phyloP scores from a whole-genome alignment of 1,140 invertebrate species.

The Diachasmimorpha longicaudata region DNA sequence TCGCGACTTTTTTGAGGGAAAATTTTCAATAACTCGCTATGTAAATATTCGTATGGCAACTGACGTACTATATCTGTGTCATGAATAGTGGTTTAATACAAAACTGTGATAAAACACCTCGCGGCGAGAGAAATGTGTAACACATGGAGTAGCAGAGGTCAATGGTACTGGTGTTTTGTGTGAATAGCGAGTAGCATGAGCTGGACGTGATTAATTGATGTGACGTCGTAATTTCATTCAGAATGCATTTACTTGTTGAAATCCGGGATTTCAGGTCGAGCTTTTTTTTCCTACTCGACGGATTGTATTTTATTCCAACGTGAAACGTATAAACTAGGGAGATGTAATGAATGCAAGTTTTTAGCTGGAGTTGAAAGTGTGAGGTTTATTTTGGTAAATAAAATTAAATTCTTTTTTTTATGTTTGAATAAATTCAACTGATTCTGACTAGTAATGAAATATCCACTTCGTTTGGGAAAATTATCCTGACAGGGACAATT shows the following conservation, averaged over 20 bases:
- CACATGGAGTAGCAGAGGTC: not conserved
- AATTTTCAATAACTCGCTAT: not conserved
- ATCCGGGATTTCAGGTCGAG: not conserved
- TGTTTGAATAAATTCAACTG: not conserved
- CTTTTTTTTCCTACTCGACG: not conserved
- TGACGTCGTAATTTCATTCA: conserved; percentile 13
- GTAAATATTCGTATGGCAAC: not conserved
- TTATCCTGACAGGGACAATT: no score
- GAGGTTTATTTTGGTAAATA: not conserved
- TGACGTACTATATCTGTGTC: not conserved
- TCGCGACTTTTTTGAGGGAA: not conserved
- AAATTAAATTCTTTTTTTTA: not conserved
- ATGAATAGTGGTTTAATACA: not conserved
- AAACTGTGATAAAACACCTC: not conserved
- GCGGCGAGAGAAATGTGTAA: not conserved
- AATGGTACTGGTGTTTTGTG: not conserved
- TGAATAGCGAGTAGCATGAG: conserved; percentile 7
- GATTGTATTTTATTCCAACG: not conserved
- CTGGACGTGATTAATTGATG: conserved; percentile 25
- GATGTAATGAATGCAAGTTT: not conserved
- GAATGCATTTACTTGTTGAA: conserved; percentile 6
- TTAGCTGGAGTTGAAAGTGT: not conserved
- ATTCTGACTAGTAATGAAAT: not conserved
- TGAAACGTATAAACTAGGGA: not conserved
- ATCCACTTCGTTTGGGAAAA: no score